Evolutionary conservation across 2,113 vertebrate species (phyloP), one percentile per base, ranked within the genome.

Genomic region (Oreochromis spilurus): DNA sequence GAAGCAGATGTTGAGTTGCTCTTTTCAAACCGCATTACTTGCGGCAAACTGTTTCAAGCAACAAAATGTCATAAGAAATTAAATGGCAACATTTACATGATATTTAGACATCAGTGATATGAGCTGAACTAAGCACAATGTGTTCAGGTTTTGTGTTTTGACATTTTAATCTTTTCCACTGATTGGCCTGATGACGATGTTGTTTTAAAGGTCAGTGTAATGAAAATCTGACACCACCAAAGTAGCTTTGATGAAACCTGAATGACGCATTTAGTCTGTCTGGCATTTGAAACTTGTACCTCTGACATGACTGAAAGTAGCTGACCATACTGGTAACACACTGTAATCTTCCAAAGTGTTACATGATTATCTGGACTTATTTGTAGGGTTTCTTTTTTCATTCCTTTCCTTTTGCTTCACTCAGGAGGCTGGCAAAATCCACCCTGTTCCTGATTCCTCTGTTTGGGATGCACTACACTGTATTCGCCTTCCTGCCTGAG

Each of bases 361-460:
- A 34, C 85, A 52, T 87, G 34, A 77, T 83, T 53, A 78, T 55
- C 85, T 83, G 34, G 14, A 48, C 19, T 52, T 48, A 36, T 31
- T n/a, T 82, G 4, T 36, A 26, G 10, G 40, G 24, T 72, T 81
- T 60, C 57, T 81, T 58, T 67, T 72, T 67, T 81, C 9, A 83
- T 58, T 67, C 12, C 19, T 80, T 53, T 87, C 12, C 72, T 43
- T 36, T 67, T 50, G 31, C 43, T 70, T 58, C 34, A 31, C 9
- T n/a, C 91, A 99, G 99, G 97, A 97, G 97, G 72, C 95, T 99
- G 94, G 97, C 98, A 38, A 98, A 98, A 88, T 99, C 99, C 84
- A 99, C 98, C 0, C 96, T 99, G 26, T 97, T 99, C 85, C 97
- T 99, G 83, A 98, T 99, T 86, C 99, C 99, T 26, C 96, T 99